phyloP scores from a whole-genome alignment of 2,797 vertebrate genomes.

The Tamandua tetradactyla region DNA sequence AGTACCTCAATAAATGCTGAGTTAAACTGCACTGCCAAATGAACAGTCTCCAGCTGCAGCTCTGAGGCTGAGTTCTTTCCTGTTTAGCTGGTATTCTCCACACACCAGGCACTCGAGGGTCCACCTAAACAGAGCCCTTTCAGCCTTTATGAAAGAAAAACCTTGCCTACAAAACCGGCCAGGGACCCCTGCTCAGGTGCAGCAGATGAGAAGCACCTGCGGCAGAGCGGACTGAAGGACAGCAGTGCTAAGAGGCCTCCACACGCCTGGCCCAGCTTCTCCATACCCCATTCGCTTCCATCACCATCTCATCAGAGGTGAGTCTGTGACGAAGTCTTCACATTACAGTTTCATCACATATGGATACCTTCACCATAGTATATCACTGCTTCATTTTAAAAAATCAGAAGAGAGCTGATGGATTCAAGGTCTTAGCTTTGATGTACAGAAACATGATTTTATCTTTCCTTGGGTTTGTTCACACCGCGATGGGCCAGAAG shows the following conservation, averaged over 20 bases:
- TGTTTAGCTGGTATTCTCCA: not conserved
- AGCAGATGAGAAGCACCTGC: fast-evolving
- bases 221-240: not conserved
- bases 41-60: not conserved
- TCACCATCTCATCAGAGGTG: no score
- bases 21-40: fast-evolving
- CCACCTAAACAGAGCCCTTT: not conserved
- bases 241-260: not conserved
- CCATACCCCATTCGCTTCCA: not conserved
- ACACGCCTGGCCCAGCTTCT: not conserved
- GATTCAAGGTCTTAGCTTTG: not conserved
- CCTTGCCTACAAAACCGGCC: not conserved
- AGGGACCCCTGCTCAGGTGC: not conserved
- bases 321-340: not conserved
- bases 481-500: not conserved
- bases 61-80: not conserved
- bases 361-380: no score
- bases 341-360: no score
- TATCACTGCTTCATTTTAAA: not conserved
- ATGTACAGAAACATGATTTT: not conserved
- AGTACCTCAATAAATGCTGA: not conserved
- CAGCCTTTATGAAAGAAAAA: not conserved
- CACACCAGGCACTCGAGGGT: fast-evolving
- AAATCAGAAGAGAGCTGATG: not conserved
- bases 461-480: not conserved